Conservation (phyloP, 1,140 invertebrate species). For the Drosophila simulans region DNA sequence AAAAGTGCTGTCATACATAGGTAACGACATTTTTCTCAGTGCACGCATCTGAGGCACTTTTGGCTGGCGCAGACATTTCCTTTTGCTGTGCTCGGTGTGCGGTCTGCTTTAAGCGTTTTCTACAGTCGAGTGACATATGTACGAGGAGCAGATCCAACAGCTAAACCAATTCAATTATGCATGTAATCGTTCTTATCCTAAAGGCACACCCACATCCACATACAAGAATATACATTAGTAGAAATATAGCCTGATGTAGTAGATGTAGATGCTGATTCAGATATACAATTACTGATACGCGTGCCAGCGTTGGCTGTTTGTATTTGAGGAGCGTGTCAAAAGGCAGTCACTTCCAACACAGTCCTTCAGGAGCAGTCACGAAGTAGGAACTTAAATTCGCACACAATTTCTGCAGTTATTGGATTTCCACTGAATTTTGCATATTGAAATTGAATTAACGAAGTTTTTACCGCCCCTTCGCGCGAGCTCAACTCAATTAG, state of each 20-base stretch:
- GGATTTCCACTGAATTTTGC: conserved; percentile 45
- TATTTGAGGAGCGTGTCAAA: conserved; percentile 56
- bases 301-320: conserved; percentile 30
- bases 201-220: conserved; percentile 23
- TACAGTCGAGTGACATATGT: conserved; percentile 4
- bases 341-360: conserved; percentile 32
- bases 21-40: not conserved
- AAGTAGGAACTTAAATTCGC: conserved; percentile 25
- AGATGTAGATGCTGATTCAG: conserved; percentile 21
- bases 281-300: conserved; percentile 6
- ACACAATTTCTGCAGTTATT: conserved; percentile 38
- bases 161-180: conserved; percentile 80
- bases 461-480: conserved; percentile 9
- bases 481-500: conserved; percentile 54
- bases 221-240: not conserved
- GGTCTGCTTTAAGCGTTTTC: conserved; percentile 30
- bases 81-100: conserved; percentile 16
- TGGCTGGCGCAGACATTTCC: conserved; percentile 22
- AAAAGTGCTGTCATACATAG: no score
- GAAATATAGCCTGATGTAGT: conserved; percentile 5
- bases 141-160: conserved; percentile 43
- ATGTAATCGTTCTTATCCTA: conserved; percentile 74
- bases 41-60: conserved; percentile 8
- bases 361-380: conserved; percentile 24
- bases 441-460: conserved; percentile 65